Percentiles rank a stretch among this genome's conserved stretches.
Evolutionary conservation across 2,113 vertebrate species (phyloP).

Genomic region (Sminthopsis crassicaudata): DNA sequence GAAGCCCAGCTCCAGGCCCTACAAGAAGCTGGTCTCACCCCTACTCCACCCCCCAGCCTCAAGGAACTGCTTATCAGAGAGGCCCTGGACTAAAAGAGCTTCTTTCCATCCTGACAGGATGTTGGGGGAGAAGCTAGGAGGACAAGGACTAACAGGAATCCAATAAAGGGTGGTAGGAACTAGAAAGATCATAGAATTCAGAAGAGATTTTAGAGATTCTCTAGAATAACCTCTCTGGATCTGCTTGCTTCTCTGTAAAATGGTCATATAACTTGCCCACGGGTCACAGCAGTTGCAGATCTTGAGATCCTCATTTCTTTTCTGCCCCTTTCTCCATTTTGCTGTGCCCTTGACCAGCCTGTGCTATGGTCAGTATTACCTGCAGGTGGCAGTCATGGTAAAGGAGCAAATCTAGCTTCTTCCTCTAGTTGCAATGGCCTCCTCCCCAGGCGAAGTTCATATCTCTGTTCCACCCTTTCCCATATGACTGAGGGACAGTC

Average conservation of each 20-base stretch:
- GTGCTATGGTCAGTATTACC: background rate
- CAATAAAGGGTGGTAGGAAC: background rate
- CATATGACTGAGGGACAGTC: background rate
- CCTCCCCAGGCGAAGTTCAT: background rate
- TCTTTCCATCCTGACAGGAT: background rate
- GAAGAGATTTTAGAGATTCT: slow-evolving; percentile 35
- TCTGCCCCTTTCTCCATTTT: background rate
- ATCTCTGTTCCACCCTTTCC: background rate
- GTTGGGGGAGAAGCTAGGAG: background rate
- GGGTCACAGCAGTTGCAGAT: background rate
- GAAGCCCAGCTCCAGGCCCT: slow-evolving; percentile 90
- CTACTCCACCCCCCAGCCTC: slow-evolving; percentile 87
- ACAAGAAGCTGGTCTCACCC: slow-evolving; percentile 84
- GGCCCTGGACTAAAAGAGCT: slow-evolving; percentile 82
- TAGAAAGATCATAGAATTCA: slow-evolving; percentile 22
- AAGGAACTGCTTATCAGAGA: slow-evolving; percentile 93
- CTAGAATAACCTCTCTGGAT: background rate
- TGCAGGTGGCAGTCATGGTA: background rate
- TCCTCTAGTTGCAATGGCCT: background rate
- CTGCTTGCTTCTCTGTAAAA: background rate
- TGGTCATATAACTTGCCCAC: background rate
- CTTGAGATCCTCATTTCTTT: background rate
- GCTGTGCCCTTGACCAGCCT: background rate
- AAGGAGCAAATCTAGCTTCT: slow-evolving; percentile 7
- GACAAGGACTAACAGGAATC: background rate